Base-by-base conservation (phyloP, 2,888 invertebrate genomes). In the Rhagium mordax region DNA sequence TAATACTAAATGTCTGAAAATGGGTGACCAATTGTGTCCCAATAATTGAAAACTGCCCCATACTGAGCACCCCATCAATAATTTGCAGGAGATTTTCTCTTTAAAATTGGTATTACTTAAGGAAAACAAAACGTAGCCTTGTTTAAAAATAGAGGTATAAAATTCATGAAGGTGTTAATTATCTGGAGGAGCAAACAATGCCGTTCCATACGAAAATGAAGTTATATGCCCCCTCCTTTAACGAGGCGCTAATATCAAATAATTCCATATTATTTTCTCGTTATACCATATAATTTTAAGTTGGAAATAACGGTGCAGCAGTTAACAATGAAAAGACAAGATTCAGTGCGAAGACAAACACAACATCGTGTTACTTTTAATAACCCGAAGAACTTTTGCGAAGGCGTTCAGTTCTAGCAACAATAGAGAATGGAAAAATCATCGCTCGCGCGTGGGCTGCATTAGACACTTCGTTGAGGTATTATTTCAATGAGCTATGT, bases 301-400 rank as follows among this genome's bases (percentile, higher is more conserved):
- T 21, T 7, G 24, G 21, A 48, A 60, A 15, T 60, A 60, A 60
- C 59, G 59, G 59, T 29, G 61, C 21, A 13, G 21, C 61, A 16
- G 61, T 21, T 61, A 61, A 61, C 61, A 61, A 61, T 61, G 61
- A 60, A 60, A 60, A 29, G 59, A 60, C 59, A 60, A 60, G 70
- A 70, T 71, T 57, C 59, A 71, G 71, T 49, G 71, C 71, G 65
- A 66, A 71, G 71, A 61, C 71, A 66, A 66, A 51, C 61, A 55
- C 53, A 65, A 65, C 65, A 51, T 71, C 47, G 47, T 47, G 61
- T 66, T 53, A 71, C 59, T 67, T 51, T 61, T 55, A 65, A 71
- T 66, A 59, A 60, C 59, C 71, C 27, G 53, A 53, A 67, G 61
- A 53, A 41, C 29, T 67, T 51, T 49, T 29, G 60, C 66, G 71